Percentiles rank a stretch among this genome's conserved stretches.
Conservation (phyloP, 2,797 vertebrate species). For the Galagoides demidoff region DNA sequence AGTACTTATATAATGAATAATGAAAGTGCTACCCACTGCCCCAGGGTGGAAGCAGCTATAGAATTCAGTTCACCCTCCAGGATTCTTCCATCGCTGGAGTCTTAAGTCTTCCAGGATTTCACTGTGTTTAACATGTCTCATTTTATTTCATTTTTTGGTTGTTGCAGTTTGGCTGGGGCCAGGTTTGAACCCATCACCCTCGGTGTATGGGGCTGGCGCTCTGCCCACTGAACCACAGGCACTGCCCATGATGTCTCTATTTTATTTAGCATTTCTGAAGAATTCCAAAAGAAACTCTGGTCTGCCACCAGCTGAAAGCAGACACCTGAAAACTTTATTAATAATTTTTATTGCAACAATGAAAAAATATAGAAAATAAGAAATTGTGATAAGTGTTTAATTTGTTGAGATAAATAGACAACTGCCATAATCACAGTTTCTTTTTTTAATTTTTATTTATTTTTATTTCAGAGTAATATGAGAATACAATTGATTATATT, state of each 20-base stretch:
- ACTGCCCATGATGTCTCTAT: background rate
- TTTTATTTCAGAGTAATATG: too few relatives aligned
- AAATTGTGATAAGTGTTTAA: background rate
- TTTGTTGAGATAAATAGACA: background rate
- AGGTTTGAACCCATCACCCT: too few relatives aligned
- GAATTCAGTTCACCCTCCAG: background rate
- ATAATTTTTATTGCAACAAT: background rate
- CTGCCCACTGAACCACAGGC: too few relatives aligned
- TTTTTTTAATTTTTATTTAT: background rate
- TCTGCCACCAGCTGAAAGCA: background rate
- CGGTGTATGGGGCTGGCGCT: too few relatives aligned
- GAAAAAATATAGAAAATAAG: background rate
- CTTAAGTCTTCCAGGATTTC: background rate
- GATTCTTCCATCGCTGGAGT: background rate
- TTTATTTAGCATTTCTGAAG: background rate
- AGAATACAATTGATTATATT: too few relatives aligned
- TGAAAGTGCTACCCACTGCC: background rate
- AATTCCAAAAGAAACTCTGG: background rate
- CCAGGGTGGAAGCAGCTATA: background rate
- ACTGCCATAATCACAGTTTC: background rate
- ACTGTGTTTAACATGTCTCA: background rate
- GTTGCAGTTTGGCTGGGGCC: too few relatives aligned
- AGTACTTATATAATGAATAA: background rate
- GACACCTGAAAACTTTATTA: background rate
- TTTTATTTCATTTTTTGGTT: too few relatives aligned